Evolutionary conservation across 2,888 invertebrate genomes (phyloP), one percentile per base, ranked within the genome.

Genomic region (Eubasilissa splendida): DNA sequence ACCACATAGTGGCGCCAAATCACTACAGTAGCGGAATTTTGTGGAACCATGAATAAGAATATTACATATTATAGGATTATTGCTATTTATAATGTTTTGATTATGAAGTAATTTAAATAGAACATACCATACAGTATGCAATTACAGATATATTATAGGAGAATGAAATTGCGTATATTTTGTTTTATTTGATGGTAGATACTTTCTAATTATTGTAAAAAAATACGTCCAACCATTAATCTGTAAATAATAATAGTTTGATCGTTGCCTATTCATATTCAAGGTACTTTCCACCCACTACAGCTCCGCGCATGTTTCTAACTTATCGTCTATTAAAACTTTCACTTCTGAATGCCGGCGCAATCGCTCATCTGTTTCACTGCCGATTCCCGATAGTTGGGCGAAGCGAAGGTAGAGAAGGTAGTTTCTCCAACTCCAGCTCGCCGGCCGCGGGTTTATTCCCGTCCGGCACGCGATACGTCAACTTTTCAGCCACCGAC

Each of bases 381-480:
- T 70, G 70, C 53, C 70, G 66, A 66, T 50, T 66, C n/a, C 66
- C 66, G 11, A 31, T 70, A 14, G 70, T 54, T 42, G 7, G 54
- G 31, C 0, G 14, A 5, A 54, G 52, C 66, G n/a, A 42, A 66
- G n/a, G 66, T n/a, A 8, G 12, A 8, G 12, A 22, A 22, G 22
- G 22, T 22, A 22, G 22, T 22, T 22, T 22, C 12, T 10, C 68
- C 33, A 12, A 10, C 33, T 22, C 42, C 22, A 31, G 33, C 63
- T 33, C 42, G 7, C 33, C 63, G 63, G 31, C 50, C 68, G 68
- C 42, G 66, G 66, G 31, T 66, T 42, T 66, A 66, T 56, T 53
- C 52, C 52, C 77, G 42, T 14, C 60, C 42, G n/a, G 66, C 81
- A 81, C 81, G 81, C 81, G 81, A 80, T 68, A 65, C 42, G 66